phyloP scores from a whole-genome alignment of 1,140 invertebrate species.

The Chrysopa pallens region DNA sequence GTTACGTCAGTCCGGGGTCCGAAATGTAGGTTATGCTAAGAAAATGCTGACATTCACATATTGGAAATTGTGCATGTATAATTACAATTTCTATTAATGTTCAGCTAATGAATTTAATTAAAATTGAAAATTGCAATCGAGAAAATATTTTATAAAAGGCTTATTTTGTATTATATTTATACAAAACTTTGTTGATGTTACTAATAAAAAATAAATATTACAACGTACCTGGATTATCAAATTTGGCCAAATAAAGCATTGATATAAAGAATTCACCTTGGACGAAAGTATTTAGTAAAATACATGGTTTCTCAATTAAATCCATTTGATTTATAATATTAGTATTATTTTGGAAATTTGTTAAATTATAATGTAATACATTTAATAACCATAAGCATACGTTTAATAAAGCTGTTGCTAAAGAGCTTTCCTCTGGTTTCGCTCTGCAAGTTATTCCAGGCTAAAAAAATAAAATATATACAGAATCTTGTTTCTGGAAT shows the following conservation, averaged over 20 bases:
- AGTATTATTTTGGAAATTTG: slow-evolving; percentile 26
- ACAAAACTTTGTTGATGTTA: too few species aligned
- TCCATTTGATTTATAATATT: slow-evolving; percentile 32
- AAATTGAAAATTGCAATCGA: too few species aligned
- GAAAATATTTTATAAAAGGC: too few species aligned
- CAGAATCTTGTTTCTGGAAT: too few species aligned
- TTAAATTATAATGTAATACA: slow-evolving; percentile 45
- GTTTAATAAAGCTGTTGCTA: slow-evolving; percentile 55
- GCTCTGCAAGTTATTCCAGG: slow-evolving; percentile 43
- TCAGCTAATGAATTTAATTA: too few species aligned
- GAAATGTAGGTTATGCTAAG: too few species aligned
- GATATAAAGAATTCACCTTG: slow-evolving; percentile 57
- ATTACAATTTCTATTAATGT: too few species aligned
- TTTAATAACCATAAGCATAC: slow-evolving; percentile 68
- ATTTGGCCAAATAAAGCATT: slow-evolving; percentile 66
- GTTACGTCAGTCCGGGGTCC: too few species aligned
- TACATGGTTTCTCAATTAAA: slow-evolving; percentile 48
- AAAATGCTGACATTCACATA: too few species aligned
- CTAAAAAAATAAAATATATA: not conserved
- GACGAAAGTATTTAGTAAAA: slow-evolving; percentile 48
- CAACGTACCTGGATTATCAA: slow-evolving; percentile 41
- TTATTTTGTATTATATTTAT: too few species aligned
- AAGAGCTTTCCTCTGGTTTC: slow-evolving; percentile 62
- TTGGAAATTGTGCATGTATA: too few species aligned
- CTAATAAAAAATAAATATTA: too few species aligned